These are phyloP conservation scores for Aleadryas rufinucha DNA, from an alignment of 2,113 vertebrate species.

Conservation along the genomic window DNA sequence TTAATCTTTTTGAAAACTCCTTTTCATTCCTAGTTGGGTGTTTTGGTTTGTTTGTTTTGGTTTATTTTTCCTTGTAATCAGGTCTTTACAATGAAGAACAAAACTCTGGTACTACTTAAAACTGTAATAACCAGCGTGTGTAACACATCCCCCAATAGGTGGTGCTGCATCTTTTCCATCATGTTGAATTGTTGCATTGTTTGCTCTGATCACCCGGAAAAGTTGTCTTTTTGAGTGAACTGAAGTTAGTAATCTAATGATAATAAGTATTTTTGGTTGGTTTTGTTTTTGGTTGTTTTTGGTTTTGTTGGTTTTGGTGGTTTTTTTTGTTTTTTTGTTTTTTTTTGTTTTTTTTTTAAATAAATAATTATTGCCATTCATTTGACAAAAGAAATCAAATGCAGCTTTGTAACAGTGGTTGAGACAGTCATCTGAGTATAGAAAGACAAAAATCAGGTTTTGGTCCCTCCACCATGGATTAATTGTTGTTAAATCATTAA, in stretches of 20 bases:
- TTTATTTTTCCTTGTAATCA: not conserved
- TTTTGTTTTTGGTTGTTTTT: not conserved
- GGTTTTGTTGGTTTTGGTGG: not conserved
- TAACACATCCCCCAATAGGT: conserved; percentile 22
- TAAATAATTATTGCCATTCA: not conserved
- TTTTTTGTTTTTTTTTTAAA: not conserved
- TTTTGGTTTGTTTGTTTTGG: not conserved
- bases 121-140: not conserved
- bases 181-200: not conserved
- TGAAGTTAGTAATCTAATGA: not conserved
- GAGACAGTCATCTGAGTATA: not conserved
- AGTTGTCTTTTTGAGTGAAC: not conserved
- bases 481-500: not conserved
- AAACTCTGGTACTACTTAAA: not conserved
- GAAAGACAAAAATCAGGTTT: not conserved
- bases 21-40: not conserved
- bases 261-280: not conserved
- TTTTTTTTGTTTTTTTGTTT: not conserved
- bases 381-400: not conserved
- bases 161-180: conserved; percentile 38
- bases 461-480: not conserved
- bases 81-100: not conserved
- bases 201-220: not conserved
- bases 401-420: not conserved
- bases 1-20: not conserved